Percentiles rank a stretch among this genome's conserved stretches.
phyloP scores from a whole-genome alignment of 2,888 invertebrate species.

The Phalera bucephala region DNA sequence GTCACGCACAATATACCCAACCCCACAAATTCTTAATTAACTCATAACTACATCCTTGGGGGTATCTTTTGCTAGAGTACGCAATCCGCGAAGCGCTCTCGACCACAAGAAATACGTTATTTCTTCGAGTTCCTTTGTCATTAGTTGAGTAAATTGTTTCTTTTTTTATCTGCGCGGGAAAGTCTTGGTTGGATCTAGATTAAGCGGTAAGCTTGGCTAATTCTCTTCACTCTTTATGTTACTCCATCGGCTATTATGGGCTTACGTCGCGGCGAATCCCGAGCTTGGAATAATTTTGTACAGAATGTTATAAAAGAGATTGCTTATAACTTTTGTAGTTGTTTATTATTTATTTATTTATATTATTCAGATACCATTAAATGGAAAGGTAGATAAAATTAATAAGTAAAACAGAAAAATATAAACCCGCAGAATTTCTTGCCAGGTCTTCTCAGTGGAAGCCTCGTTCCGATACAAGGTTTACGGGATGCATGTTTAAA shows the following conservation, averaged over 20 bases:
- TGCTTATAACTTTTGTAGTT: no score
- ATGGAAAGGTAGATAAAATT: no score
- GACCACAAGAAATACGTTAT: conserved; percentile 46
- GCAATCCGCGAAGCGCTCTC: conserved; percentile 25
- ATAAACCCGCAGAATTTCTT: no score
- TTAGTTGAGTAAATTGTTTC: conserved; percentile 68
- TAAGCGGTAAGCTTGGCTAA: conserved; percentile 58
- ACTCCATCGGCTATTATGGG: conserved; percentile 36
- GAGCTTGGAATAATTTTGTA: conserved; percentile 1
- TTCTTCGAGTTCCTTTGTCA: conserved; percentile 58
- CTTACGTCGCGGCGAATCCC: conserved; percentile 27
- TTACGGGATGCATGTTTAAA: no score
- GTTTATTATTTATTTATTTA: no score
- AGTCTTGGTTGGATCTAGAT: conserved; percentile 58
- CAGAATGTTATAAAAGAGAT: neutral
- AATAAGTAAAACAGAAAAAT: no score
- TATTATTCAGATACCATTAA: no score
- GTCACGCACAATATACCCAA: conserved; percentile 9
- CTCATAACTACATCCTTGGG: conserved; percentile 26
- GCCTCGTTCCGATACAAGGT: no score
- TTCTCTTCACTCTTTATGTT: conserved; percentile 36
- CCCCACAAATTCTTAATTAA: conserved; percentile 27
- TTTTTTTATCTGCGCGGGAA: conserved; percentile 46
- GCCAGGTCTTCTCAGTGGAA: no score
- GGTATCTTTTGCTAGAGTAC: conserved; percentile 24